A percentile compares a stretch with the other conserved stretches of the same genome.
phyloP scores from a whole-genome alignment of 2,113 vertebrate species.

The Budorcas taxicolor region DNA sequence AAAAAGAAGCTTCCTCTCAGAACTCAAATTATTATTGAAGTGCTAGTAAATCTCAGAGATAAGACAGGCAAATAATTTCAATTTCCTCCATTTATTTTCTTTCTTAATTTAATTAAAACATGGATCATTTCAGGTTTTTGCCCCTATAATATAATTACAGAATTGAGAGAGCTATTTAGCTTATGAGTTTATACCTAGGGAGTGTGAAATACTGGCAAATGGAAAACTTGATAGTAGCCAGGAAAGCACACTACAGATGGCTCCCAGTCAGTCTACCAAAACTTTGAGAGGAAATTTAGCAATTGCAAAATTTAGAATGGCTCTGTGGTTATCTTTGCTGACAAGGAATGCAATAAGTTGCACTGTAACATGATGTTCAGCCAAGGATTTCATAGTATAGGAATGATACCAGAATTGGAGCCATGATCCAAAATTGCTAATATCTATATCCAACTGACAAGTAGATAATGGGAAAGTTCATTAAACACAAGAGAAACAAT shows the following conservation, averaged over 20 bases:
- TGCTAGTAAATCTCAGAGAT: not conserved
- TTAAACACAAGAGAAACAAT: constrained; percentile 37
- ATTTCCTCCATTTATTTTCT: not conserved
- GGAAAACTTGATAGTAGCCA: constrained; percentile 30
- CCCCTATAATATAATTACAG: constrained; percentile 12
- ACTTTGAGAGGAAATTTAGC: constrained; percentile 26
- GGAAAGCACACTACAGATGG: constrained; percentile 12
- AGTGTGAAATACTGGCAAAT: constrained; percentile 43
- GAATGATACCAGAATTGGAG: constrained; percentile 31
- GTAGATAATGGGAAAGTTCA: constrained; percentile 18
- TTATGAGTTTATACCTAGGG: constrained; percentile 20
- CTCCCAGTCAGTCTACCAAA: constrained; percentile 5
- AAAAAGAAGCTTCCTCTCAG: not conserved
- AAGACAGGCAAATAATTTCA: not conserved
- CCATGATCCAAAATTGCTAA: constrained; percentile 19
- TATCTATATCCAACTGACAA: constrained; percentile 8
- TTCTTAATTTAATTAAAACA: constrained; percentile 33
- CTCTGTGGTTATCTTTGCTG: constrained; percentile 23
- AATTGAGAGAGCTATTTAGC: constrained; percentile 8
- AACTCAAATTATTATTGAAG: not conserved
- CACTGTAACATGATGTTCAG: not conserved
- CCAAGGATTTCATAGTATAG: constrained; percentile 41
- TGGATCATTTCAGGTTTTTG: not conserved
- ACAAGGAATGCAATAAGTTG: not conserved
- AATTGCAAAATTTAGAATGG: constrained; percentile 14